Evolutionary conservation across 2,797 vertebrate species (phyloP).

Genomic region (Xiphorhynchus erythropygius): DNA sequence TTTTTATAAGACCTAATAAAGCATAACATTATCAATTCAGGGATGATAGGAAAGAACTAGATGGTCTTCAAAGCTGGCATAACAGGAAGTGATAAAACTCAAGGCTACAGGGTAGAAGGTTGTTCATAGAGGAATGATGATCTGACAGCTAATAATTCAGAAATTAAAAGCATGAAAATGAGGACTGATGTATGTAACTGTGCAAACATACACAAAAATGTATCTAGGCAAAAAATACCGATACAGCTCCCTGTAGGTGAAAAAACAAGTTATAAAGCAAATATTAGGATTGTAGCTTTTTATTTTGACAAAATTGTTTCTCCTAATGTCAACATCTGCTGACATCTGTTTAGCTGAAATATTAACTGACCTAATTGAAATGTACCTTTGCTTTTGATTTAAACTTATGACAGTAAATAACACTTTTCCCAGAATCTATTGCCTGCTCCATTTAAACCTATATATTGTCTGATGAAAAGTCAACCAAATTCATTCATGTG

Average conservation of each 20-base stretch:
- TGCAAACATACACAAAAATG: neutral
- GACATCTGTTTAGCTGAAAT: neutral
- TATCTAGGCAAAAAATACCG: neutral
- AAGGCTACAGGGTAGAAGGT: neutral
- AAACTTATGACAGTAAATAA: neutral
- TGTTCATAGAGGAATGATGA: neutral
- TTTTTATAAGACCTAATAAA: neutral
- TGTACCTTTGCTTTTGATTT: neutral
- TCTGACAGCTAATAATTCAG: neutral
- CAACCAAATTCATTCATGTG: neutral
- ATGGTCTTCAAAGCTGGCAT: neutral
- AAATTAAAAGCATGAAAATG: neutral
- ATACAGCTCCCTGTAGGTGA: neutral
- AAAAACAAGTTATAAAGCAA: neutral
- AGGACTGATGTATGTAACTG: neutral
- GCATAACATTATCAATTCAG: neutral
- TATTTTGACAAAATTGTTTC: neutral
- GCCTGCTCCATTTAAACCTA: neutral
- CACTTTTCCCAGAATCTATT: neutral
- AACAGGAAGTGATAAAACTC: neutral
- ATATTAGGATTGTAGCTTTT: neutral
- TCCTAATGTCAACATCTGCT: neutral
- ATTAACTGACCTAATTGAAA: neutral
- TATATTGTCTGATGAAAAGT: neutral
- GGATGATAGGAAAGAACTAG: neutral